A percentile compares a stretch with the other conserved stretches of the same genome.
Conservation (phyloP, 1,140 invertebrate species). For the Trachymyrmex cornetzi region DNA sequence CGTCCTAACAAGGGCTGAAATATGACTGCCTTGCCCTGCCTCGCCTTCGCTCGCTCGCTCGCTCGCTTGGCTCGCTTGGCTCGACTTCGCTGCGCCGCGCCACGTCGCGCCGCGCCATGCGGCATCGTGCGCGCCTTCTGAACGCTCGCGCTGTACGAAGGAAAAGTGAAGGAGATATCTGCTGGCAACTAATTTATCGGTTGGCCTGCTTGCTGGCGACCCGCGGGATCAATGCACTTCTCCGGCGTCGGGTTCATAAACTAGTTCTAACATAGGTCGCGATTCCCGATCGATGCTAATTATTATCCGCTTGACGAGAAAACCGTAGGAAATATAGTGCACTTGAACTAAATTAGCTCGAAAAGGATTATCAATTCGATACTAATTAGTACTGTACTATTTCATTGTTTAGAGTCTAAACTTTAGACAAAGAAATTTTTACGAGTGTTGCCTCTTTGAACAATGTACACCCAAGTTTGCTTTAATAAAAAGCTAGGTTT, state of each 20-base stretch:
- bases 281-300: constrained; percentile 54
- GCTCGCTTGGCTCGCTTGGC: constrained; percentile 50
- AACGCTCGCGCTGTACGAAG: constrained; percentile 58
- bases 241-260: constrained; percentile 26
- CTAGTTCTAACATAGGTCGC: constrained; percentile 53
- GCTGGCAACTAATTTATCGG: constrained; percentile 77
- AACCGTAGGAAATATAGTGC: background rate
- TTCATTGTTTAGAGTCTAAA: background rate
- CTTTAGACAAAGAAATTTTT: background rate
- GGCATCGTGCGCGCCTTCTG: constrained; percentile 67
- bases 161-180: constrained; percentile 77
- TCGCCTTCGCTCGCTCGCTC: constrained; percentile 70
- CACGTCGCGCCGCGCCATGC: constrained; percentile 49
- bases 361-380: background rate
- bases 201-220: constrained; percentile 64
- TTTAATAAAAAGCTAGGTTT: too few relatives aligned
- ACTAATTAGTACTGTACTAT: background rate
- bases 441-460: background rate
- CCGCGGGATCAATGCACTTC: constrained; percentile 72
- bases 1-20: constrained; percentile 85
- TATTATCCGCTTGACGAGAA: constrained; percentile 16
- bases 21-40: constrained; percentile 82
- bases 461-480: background rate
- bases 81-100: constrained; percentile 49
- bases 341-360: background rate